phyloP scores from a whole-genome alignment of 2,113 vertebrate genomes.

The Oncorhynchus clarkii region DNA sequence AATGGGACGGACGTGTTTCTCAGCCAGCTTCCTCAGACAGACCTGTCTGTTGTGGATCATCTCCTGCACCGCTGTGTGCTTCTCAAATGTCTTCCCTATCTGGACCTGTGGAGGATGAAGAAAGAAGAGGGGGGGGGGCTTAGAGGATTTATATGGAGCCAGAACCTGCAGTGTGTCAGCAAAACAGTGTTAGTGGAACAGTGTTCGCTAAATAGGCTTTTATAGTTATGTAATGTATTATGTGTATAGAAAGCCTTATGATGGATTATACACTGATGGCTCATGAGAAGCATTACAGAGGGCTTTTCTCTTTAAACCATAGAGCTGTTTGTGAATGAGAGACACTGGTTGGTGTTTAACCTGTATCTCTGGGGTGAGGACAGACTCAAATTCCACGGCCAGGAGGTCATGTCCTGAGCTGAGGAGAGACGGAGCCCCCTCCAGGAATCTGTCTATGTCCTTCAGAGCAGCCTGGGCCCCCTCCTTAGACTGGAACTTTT shows the following conservation, averaged over 20 bases:
- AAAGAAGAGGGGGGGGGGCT: neutral
- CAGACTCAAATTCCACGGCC: slow-evolving; percentile 78
- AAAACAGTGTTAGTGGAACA: too few species aligned
- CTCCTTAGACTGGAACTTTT: slow-evolving; percentile 88
- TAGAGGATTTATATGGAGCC: too few species aligned
- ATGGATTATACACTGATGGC: too few species aligned
- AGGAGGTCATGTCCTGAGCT: slow-evolving; percentile 77
- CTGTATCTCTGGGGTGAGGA: slow-evolving; percentile 85
- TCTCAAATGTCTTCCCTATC: slow-evolving; percentile 80
- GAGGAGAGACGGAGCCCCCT: slow-evolving; percentile 76
- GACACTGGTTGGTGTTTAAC: slow-evolving; percentile 62
- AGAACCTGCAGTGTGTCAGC: too few species aligned
- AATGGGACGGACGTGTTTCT: slow-evolving; percentile 78
- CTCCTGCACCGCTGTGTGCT: slow-evolving; percentile 81
- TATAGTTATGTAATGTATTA: too few species aligned
- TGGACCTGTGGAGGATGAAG: slow-evolving; percentile 69
- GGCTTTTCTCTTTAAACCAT: neutral
- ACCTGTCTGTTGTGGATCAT: slow-evolving; percentile 84
- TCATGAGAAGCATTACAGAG: too few species aligned
- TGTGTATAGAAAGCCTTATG: too few species aligned
- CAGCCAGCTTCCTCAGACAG: slow-evolving; percentile 80
- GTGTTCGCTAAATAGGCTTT: too few species aligned
- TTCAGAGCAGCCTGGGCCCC: slow-evolving; percentile 84
- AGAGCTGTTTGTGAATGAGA: neutral
- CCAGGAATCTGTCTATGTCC: slow-evolving; percentile 87